Conservation (phyloP, 2,797 vertebrate genomes). For the Notolabrus celidotus region DNA sequence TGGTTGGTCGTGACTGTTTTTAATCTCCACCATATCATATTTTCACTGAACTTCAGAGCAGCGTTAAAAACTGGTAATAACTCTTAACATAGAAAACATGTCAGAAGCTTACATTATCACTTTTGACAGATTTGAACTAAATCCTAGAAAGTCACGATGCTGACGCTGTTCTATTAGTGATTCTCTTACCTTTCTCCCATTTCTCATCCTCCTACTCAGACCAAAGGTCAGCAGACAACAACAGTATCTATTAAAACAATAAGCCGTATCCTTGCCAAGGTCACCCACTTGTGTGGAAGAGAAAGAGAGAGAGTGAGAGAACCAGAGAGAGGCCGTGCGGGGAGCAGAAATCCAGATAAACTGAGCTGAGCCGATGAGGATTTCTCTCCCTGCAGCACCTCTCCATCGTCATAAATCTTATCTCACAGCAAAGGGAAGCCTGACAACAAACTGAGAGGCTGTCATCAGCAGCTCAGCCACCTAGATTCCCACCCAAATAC, state of each 20-base stretch:
- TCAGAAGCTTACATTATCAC: constrained; percentile 11
- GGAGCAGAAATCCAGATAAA: constrained; percentile 81
- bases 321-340: constrained; percentile 59
- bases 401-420: constrained; percentile 80
- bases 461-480: constrained; percentile 71
- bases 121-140: constrained; percentile 26
- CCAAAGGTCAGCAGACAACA: constrained; percentile 79
- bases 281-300: constrained; percentile 72
- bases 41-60: not conserved
- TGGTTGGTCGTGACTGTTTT: not conserved
- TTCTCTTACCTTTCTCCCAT: constrained; percentile 45
- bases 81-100: constrained; percentile 6
- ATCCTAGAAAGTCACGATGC: constrained; percentile 12
- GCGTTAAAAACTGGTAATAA: not conserved
- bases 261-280: constrained; percentile 86
- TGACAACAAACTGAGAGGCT: constrained; percentile 77
- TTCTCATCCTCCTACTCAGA: constrained; percentile 66
- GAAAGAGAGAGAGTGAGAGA: constrained; percentile 45
- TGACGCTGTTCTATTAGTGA: constrained; percentile 38
- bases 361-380: constrained; percentile 74
- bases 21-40: too few species aligned
- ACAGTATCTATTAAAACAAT: constrained; percentile 83
- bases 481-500: constrained; percentile 74
- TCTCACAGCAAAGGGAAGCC: constrained; percentile 74
- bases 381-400: constrained; percentile 65